Conservation (phyloP, 2,113 vertebrate genomes). For the Lathamus discolor region DNA sequence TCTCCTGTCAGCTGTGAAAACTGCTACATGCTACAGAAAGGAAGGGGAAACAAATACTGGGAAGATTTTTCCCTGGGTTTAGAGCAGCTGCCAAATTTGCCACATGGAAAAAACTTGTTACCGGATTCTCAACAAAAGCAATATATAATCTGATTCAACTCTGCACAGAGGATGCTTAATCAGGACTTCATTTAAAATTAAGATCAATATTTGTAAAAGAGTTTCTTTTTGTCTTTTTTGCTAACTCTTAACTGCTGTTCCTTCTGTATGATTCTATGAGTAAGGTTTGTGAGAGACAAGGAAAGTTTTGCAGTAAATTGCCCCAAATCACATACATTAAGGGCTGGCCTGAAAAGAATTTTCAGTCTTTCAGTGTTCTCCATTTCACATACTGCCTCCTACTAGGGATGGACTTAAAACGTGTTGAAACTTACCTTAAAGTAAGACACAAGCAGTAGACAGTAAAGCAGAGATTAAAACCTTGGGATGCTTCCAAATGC, state of each 20-base stretch:
- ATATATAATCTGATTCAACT: not conserved
- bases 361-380: not conserved
- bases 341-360: not conserved
- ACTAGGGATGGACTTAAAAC: not conserved
- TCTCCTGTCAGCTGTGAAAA: not conserved
- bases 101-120: not conserved
- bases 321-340: not conserved
- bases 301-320: not conserved
- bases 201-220: not conserved
- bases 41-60: not conserved
- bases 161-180: not conserved
- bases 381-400: not conserved
- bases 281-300: not conserved
- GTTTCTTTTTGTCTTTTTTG: not conserved
- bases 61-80: not conserved
- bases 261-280: not conserved
- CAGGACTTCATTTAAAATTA: not conserved
- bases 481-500: not conserved
- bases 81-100: not conserved
- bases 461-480: not conserved
- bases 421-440: not conserved
- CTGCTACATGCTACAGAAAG: not conserved
- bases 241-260: not conserved
- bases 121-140: not conserved
- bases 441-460: not conserved